Evolutionary conservation across 2,888 invertebrate genomes (phyloP).

Genomic region (Eupithecia vulgata): DNA sequence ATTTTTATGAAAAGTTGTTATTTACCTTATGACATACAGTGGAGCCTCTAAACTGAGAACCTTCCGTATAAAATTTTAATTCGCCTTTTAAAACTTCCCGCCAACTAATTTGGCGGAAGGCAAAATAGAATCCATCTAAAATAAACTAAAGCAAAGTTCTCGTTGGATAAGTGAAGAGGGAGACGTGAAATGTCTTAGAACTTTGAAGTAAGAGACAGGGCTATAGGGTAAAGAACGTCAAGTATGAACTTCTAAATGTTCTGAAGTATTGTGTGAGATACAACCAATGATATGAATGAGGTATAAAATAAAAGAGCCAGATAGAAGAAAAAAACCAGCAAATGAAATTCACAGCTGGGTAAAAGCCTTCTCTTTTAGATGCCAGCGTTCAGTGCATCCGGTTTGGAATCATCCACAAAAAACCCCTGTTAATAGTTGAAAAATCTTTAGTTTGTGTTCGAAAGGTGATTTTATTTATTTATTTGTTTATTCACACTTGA

Average conservation of each 20-base stretch:
- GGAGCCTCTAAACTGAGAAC: background rate
- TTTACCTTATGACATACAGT: background rate
- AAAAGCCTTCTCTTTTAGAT: background rate
- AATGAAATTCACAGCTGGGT: too few relatives aligned
- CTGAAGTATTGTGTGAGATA: background rate
- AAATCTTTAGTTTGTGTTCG: background rate
- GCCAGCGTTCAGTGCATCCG: background rate
- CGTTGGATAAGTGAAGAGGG: constrained; percentile 53
- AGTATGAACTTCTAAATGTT: constrained; percentile 20
- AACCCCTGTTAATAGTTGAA: background rate
- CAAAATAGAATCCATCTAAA: constrained; percentile 55
- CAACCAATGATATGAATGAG: background rate
- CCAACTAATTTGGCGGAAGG: constrained; percentile 48
- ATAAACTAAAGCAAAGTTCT: constrained; percentile 59
- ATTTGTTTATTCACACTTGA: too few relatives aligned
- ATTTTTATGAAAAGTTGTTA: background rate
- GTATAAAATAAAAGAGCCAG: background rate
- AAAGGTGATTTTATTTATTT: too few relatives aligned
- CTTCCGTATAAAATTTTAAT: constrained; percentile 11
- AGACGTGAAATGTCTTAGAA: constrained; percentile 66
- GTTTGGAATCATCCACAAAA: background rate
- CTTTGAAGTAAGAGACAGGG: constrained; percentile 11
- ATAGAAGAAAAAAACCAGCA: background rate
- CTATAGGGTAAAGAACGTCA: background rate
- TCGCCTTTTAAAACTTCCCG: constrained; percentile 22